These are phyloP conservation scores for Eustalomyia histrio DNA, from an alignment of 2,888 invertebrate species.

Conservation along the genomic window DNA sequence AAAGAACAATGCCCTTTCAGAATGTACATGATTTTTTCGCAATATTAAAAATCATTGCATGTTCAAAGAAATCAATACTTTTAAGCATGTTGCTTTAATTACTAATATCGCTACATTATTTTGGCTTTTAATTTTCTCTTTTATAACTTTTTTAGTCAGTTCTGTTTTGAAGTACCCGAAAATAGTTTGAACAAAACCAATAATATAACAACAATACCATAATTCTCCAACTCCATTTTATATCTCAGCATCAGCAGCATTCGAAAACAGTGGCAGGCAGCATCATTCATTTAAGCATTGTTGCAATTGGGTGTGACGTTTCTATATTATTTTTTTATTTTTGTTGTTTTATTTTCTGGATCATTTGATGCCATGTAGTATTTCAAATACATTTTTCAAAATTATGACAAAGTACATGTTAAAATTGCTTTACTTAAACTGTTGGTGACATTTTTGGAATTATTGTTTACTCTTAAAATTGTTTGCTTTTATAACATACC, in stretches of 20 bases:
- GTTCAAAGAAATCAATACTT: too few species aligned
- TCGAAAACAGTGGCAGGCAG: constrained; percentile 3
- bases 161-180: not conserved
- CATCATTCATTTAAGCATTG: constrained; percentile 13
- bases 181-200: not conserved
- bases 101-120: too few species aligned
- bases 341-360: constrained; percentile 63
- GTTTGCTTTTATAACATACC: constrained; percentile 23
- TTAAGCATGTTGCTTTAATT: too few species aligned
- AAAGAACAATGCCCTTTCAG: too few species aligned
- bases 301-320: constrained; percentile 38
- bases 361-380: constrained; percentile 67
- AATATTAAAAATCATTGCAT: too few species aligned
- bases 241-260: not conserved
- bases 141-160: not conserved
- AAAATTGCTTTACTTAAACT: constrained; percentile 53
- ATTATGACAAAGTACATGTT: constrained; percentile 65
- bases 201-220: not conserved
- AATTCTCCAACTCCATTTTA: not conserved
- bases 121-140: not conserved
- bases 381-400: constrained; percentile 67
- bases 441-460: constrained; percentile 66
- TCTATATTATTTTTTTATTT: constrained; percentile 21
- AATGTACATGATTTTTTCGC: too few species aligned
- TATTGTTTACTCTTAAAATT: constrained; percentile 59